Evolutionary conservation across 2,888 invertebrate genomes (phyloP), one percentile per base, ranked within the genome.

Genomic region (Lepidocyrtinus sp.): DNA sequence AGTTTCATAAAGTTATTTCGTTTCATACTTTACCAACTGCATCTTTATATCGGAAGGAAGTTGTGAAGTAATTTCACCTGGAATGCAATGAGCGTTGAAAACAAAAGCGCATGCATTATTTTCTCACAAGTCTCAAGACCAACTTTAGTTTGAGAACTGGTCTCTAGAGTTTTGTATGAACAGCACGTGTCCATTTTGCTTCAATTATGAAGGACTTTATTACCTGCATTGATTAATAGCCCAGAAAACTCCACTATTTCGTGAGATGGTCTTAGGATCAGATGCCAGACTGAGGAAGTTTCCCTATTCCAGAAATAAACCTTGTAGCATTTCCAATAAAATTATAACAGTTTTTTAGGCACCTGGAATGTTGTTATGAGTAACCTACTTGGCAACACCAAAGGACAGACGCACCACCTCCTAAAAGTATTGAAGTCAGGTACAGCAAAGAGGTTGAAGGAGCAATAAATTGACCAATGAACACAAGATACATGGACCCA

Each of bases 211-310:
- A 12, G 46, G 45, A n/a, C n/a, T 36, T 69, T 73, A 83, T 84
- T 88, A 94, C 95, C 95, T 95, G 90, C 93, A 94, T 89, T 98
- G 98, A 83, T 98, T 91, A 90, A 99, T 92, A 0, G 98, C 98
- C 98, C 98, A 99, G 89, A 99, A 99, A 65, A 99, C 91, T 12
- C 98, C 98, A 12, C 97, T 96, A 89, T 99, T 98, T 86, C 98
- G 91, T 7, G 96, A 94, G 88, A 98, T 96, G 0, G 96, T 98
- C 0, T 93, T 92, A 0, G 92, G 90, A 85, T 94, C 93, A 85
- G 98, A 98, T 91, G 98, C 98, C 75, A 96, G 90, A 0, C 98
- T 96, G 72, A 99, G 89, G 88, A 95, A 96, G 85, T 93, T 93
- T 36, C 99, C 99, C 96, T 96, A 0, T 98, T 98, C 98, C 98